These are phyloP conservation scores for Holothuria scabra DNA, from an alignment of 53 echinoderm and acorn worm genomes.

Conservation along the genomic window DNA sequence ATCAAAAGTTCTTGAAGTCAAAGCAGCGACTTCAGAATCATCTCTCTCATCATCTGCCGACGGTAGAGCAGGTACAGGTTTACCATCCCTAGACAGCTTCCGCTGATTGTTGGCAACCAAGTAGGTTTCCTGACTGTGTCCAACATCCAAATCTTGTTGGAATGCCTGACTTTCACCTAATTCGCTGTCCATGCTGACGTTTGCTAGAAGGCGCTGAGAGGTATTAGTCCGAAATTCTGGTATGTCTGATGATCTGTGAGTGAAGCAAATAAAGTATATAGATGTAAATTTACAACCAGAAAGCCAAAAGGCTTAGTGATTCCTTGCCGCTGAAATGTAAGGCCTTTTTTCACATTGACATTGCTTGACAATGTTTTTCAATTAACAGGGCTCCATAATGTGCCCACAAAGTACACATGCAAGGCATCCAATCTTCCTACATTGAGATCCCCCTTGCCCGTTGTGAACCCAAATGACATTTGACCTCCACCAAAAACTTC, in stretches of 20 bases:
- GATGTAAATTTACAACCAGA: no score
- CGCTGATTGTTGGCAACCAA: slow-evolving; percentile 1
- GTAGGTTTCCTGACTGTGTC: slow-evolving; percentile 41
- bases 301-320: no score
- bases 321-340: no score
- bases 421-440: no score
- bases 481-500: no score
- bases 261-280: no score
- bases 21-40: slow-evolving; percentile 85
- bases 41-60: slow-evolving; percentile 58
- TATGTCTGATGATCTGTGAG: slow-evolving; percentile 9
- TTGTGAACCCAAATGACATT: no score
- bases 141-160: slow-evolving; percentile 39
- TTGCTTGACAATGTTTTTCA: no score
- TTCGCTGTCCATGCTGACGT: slow-evolving; percentile 94
- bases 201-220: slow-evolving; percentile 84
- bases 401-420: no score
- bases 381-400: no score
- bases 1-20: slow-evolving; percentile 66
- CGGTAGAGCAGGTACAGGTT: background rate
- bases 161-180: slow-evolving; percentile 73
- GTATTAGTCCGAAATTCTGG: slow-evolving; percentile 5
- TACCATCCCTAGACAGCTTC: slow-evolving; percentile 32
- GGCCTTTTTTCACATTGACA: no score
- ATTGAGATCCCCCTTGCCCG: no score